Percentiles rank a stretch among this genome's conserved stretches.
Conservation (phyloP, 2,797 vertebrate genomes). For the Acanthiza pusilla region DNA sequence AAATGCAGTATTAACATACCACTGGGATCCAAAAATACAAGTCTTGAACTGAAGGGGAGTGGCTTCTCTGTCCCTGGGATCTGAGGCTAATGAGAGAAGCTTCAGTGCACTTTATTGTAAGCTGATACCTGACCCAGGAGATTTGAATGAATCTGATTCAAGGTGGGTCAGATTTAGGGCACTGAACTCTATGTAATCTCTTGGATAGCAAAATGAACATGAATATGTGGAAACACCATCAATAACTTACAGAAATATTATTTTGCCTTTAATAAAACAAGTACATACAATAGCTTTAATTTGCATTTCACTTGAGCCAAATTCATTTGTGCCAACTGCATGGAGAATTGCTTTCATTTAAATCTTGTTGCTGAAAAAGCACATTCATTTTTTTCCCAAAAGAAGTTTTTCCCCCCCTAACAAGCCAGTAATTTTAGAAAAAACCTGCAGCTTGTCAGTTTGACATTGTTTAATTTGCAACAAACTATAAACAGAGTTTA, state of each 20-base stretch:
- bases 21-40: neutral
- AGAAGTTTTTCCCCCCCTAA: conserved; percentile 22
- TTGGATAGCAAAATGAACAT: neutral
- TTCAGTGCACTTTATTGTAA: neutral
- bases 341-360: conserved; percentile 39
- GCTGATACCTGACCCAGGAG: neutral
- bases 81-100: neutral
- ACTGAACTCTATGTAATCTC: neutral
- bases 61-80: neutral
- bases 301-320: neutral
- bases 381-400: neutral
- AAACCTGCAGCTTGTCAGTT: conserved; percentile 26
- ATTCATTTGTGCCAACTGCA: neutral
- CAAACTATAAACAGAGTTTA: conserved; percentile 29
- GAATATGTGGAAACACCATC: neutral
- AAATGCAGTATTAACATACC: neutral
- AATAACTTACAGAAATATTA: neutral
- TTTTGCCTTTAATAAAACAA: neutral
- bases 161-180: neutral
- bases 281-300: neutral
- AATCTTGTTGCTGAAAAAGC: conserved; percentile 20
- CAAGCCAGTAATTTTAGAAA: conserved; percentile 19
- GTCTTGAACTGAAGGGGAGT: neutral
- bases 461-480: conserved; percentile 49
- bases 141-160: neutral